phyloP scores from a whole-genome alignment of 2,113 vertebrate species.

The Corapipo altera region DNA sequence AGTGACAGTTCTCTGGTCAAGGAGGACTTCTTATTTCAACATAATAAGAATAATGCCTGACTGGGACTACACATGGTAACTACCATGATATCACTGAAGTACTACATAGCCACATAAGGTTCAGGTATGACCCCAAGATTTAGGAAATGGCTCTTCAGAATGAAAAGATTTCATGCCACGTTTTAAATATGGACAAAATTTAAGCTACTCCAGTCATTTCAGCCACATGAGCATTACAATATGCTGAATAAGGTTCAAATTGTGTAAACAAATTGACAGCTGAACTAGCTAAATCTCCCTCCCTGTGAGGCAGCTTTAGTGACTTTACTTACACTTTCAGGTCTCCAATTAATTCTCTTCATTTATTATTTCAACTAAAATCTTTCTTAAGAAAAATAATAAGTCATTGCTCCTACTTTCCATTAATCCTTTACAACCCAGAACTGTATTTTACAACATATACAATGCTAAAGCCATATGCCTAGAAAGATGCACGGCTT shows the following conservation, averaged over 20 bases:
- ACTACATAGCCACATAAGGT: not conserved
- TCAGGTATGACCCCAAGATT: not conserved
- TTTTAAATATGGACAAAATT: not conserved
- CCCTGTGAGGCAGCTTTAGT: not conserved
- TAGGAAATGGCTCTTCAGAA: not conserved
- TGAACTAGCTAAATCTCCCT: not conserved
- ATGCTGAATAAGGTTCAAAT: not conserved
- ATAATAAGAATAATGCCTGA: not conserved
- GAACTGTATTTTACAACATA: not conserved
- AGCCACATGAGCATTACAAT: not conserved
- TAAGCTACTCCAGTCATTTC: not conserved
- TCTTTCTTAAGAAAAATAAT: not conserved
- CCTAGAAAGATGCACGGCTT: not conserved
- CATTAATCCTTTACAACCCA: not conserved
- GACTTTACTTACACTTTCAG: not conserved
- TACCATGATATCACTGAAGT: accelerated
- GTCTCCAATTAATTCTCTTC: not conserved
- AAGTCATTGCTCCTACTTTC: not conserved
- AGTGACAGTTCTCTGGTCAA: not conserved
- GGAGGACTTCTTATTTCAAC: not conserved
- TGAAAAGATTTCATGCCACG: not conserved
- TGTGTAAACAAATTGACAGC: not conserved
- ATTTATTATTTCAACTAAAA: constrained; percentile 1
- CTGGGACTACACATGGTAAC: not conserved
- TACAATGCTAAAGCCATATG: not conserved